A percentile compares a stretch with the other conserved stretches of the same genome.
Conservation (phyloP, 2,888 invertebrate species). For the Standfussiana lucernea region DNA sequence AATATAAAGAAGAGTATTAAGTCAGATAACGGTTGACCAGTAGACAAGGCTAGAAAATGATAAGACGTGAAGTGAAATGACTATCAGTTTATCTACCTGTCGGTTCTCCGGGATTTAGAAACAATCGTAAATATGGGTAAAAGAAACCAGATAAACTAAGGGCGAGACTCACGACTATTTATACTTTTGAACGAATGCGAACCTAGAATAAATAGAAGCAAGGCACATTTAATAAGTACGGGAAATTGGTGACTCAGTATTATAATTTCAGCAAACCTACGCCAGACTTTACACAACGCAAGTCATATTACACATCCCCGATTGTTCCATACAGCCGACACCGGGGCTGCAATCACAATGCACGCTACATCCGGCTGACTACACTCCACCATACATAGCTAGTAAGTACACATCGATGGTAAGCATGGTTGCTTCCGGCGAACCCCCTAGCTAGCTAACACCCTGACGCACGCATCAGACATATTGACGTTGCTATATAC, state of each 20-base stretch:
- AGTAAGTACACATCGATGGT: conserved; percentile 42
- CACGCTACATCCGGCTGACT: conserved; percentile 58
- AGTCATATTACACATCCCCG: conserved; percentile 41
- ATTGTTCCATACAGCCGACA: conserved; percentile 25
- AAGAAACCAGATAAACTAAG: background rate
- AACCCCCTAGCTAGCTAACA: conserved; percentile 33
- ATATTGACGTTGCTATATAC: conserved; percentile 17
- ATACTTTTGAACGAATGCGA: background rate
- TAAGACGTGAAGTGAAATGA: background rate
- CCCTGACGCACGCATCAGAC: conserved; percentile 29
- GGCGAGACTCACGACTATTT: background rate
- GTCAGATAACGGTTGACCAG: background rate
- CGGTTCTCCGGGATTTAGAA: background rate
- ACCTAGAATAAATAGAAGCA: background rate
- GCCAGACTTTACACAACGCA: conserved; percentile 19
- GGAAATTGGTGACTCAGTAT: background rate
- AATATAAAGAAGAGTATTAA: background rate
- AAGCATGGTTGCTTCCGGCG: conserved; percentile 56
- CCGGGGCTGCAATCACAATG: conserved; percentile 51
- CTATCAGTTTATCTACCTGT: background rate
- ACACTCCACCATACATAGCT: conserved; percentile 30
- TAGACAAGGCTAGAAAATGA: background rate
- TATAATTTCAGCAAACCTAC: conserved; percentile 19
- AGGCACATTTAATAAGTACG: background rate
- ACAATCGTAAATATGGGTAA: background rate